Base-by-base conservation (phyloP, 2,888 invertebrate species). In the Dione vanillae region DNA sequence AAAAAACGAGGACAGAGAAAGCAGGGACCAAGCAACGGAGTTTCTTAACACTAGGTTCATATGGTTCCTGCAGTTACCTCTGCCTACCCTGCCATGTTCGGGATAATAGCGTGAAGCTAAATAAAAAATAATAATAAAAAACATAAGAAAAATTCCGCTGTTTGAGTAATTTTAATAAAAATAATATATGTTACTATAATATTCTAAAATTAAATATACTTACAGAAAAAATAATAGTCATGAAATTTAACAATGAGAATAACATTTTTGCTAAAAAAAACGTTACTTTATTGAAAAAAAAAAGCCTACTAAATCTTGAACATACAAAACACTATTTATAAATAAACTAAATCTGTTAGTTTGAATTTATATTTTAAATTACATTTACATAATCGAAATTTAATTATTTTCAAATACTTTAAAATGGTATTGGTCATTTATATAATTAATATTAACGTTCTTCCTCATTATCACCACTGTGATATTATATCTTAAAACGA, bases 181-280 rank as follows among this genome's bases (percentile, higher is more conserved):
- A 37, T 37, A 37, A 9, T 16, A 12, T 2, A 16, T 19, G 0
- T n/a, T n/a, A n/a, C n/a, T 27, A 27, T 27, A 27, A 27, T 3
- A 27, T 3, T 27, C 5, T 27, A 27, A 27, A 27, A 27, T 27
- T 52, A 27, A 52, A 27, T 27, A 27, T 27, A 58, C 58, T 58
- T 58, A 58, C 58, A 16, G 40, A 40, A 10, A 19, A 19, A 19
- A 41, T 19, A 58, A 58, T 58, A 1, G 12, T 8, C 40, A 58
- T 8, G 8, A 58, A 19, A 58, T 58, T 58, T 16, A 41, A 41
- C 19, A 58, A 41, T 58, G 12, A 41, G 19, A 40, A 19, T 41
- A 58, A 19, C 58, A 58, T 58, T 58, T n/a, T 58, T 20, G 12
- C 40, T 58, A 20, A 19, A 6, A 16, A 19, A 19, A 52, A 52